Percentiles rank a stretch among this genome's conserved stretches.
Evolutionary conservation across 92 coral and sea anemone species (phyloP).

Genomic region (Micromussa lordhowensis): DNA sequence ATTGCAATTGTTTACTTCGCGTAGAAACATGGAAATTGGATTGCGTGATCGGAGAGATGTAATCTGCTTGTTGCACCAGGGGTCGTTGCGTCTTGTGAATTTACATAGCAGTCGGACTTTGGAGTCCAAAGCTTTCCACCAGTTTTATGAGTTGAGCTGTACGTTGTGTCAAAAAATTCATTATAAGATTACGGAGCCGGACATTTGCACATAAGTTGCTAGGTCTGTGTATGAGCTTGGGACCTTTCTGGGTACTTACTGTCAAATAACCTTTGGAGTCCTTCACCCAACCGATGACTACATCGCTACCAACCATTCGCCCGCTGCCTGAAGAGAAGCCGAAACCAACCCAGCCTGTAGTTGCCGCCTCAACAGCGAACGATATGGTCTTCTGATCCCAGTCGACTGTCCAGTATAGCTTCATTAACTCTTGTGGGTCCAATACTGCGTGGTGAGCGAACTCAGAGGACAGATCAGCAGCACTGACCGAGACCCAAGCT

Average conservation of each 20-base stretch:
- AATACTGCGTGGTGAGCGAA: conserved; percentile 22
- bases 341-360: conserved; percentile 76
- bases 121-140: too few species aligned
- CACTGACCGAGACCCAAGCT: background rate
- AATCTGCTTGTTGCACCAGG: too few species aligned
- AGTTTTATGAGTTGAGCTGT: too few species aligned
- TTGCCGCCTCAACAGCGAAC: conserved; percentile 65
- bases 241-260: conserved; percentile 34
- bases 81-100: too few species aligned
- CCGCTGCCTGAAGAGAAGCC: conserved; percentile 70
- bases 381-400: conserved; percentile 28
- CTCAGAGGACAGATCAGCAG: conserved; percentile 11
- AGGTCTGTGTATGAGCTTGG: background rate
- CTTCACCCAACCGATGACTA: conserved; percentile 71
- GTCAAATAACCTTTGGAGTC: conserved; percentile 53
- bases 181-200: too few species aligned
- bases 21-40: too few species aligned
- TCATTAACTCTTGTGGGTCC: conserved; percentile 21
- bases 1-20: too few species aligned
- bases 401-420: conserved; percentile 65
- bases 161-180: too few species aligned
- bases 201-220: too few species aligned
- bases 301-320: conserved; percentile 59
- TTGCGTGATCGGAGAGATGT: too few species aligned
- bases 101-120: too few species aligned